Evolutionary conservation across 2,797 vertebrate species (phyloP).

Genomic region (Enoplosus armatus): DNA sequence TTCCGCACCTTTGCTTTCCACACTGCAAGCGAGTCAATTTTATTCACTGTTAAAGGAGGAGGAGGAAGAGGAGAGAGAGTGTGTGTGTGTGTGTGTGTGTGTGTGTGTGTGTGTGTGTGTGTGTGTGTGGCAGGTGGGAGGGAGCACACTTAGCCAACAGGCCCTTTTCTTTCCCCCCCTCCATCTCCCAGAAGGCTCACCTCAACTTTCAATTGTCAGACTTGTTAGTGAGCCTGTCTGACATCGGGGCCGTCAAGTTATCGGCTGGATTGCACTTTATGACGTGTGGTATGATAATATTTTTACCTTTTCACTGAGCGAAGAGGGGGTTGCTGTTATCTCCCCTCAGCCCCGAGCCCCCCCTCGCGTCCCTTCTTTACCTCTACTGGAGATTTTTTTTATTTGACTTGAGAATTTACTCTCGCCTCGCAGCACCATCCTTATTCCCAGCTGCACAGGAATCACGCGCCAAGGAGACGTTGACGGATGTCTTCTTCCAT

Average conservation of each 20-base stretch:
- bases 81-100: slow-evolving; percentile 21
- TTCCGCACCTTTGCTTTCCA: slow-evolving; percentile 73
- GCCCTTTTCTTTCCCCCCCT: slow-evolving; percentile 16
- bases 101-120: slow-evolving; percentile 8
- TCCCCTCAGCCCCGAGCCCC: slow-evolving; percentile 18
- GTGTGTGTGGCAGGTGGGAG: slow-evolving; percentile 65
- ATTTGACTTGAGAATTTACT: slow-evolving; percentile 76
- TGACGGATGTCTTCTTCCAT: slow-evolving; percentile 85
- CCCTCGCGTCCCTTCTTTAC: slow-evolving; percentile 23
- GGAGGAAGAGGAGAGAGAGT: slow-evolving; percentile 29
- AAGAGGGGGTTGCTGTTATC: slow-evolving; percentile 27
- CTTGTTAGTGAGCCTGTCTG: slow-evolving; percentile 77
- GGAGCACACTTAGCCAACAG: slow-evolving; percentile 63
- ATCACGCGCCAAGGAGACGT: slow-evolving; percentile 80
- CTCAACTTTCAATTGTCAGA: slow-evolving; percentile 75
- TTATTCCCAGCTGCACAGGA: slow-evolving; percentile 81
- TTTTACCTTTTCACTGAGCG: slow-evolving; percentile 62
- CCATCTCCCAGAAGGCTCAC: slow-evolving; percentile 67
- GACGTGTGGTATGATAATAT: slow-evolving; percentile 60
- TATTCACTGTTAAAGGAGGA: slow-evolving; percentile 84
- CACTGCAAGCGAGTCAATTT: slow-evolving; percentile 77
- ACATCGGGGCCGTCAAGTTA: slow-evolving; percentile 73
- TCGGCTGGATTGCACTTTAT: slow-evolving; percentile 66
- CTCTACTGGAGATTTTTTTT: slow-evolving; percentile 74
- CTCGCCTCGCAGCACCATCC: slow-evolving; percentile 55